Evolutionary conservation across 2,113 vertebrate species (phyloP).

Genomic region (Galbula dea): DNA sequence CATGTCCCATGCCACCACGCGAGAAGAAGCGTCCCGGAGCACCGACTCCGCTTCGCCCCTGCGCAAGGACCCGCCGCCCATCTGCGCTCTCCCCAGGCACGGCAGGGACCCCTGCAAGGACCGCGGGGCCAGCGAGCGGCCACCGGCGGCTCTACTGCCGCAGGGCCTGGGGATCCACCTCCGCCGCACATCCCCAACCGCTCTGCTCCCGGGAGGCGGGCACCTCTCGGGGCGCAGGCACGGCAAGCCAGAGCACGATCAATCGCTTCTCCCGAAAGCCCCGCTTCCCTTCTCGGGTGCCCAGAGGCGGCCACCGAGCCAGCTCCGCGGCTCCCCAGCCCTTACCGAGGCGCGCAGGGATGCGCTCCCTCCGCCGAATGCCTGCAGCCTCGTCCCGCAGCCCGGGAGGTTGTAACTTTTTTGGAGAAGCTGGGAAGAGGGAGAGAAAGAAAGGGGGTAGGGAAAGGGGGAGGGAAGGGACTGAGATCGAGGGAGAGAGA

Average conservation of each 20-base stretch:
- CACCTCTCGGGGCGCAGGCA: not conserved
- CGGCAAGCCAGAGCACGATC: not conserved
- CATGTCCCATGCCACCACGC: not conserved
- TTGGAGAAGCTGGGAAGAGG: slow-evolving; percentile 34
- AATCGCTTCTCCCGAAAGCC: not conserved
- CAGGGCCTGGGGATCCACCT: not conserved
- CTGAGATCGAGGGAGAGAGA: slow-evolving; percentile 25
- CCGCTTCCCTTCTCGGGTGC: not conserved
- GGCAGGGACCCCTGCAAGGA: not conserved
- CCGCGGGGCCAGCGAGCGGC: not conserved
- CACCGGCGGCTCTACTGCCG: not conserved
- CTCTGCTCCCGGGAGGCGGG: not conserved
- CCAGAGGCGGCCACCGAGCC: not conserved
- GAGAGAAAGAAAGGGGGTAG: slow-evolving; percentile 10
- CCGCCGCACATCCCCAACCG: not conserved
- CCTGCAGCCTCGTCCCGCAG: not conserved
- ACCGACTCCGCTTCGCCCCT: not conserved
- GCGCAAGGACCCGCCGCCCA: not conserved
- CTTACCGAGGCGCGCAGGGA: slow-evolving; percentile 35
- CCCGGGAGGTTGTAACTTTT: not conserved
- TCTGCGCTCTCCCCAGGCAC: not conserved
- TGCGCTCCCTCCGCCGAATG: slow-evolving; percentile 7
- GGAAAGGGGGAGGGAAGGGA: slow-evolving; percentile 17
- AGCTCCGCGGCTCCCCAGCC: not conserved
- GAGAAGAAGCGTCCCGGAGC: not conserved